Evolutionary conservation across 1,140 invertebrate species (phyloP), one percentile per base, ranked within the genome.

Genomic region (Campodea augens): DNA sequence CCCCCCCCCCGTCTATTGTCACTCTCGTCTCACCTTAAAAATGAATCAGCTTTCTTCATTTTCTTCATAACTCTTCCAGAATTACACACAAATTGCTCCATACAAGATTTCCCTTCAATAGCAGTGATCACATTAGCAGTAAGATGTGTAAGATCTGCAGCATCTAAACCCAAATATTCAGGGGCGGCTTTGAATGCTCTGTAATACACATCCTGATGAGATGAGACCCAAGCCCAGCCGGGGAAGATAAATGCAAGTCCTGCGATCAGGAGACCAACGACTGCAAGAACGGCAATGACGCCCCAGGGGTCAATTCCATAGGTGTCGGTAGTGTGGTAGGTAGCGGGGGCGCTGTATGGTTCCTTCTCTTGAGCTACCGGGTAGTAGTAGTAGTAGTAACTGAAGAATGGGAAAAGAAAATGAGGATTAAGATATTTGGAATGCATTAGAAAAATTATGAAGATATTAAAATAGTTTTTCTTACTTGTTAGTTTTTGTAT

Each of bases 181-280:
- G 50, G 45, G 1, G 38, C 15, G 4, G 37, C 48, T 42, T 52
- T 40, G 22, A 45, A 45, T 27, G 46, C 50, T 48, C 53, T 52
- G 51, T 54, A 54, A 51, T 54, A 54, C 29, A 54, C 53, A 40
- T 51, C 50, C 25, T 54, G 51, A 37, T 54, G 51, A 42, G 49
- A 49, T 19, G 49, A 47, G 19, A 53, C 53, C 43, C 52, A 54
- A 27, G 53, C 51, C 53, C 53, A 54, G 24, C 53, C 53, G 15
- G 53, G 53, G 43, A 54, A 52, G 15, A 54, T 45, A 29, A 54
- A 49, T 38, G 51, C 51, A 15, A 53, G 38, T 25, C 53, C 53
- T 39, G 51, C 53, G 44, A 54, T 54, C n/a, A 54, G 49, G 24
- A 54, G 43, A 22, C 53, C 53, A 22, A 49, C 51, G 12, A 54